Evolutionary conservation across 2,797 vertebrate genomes (phyloP).

Genomic region (Cephalopachus bancanus): DNA sequence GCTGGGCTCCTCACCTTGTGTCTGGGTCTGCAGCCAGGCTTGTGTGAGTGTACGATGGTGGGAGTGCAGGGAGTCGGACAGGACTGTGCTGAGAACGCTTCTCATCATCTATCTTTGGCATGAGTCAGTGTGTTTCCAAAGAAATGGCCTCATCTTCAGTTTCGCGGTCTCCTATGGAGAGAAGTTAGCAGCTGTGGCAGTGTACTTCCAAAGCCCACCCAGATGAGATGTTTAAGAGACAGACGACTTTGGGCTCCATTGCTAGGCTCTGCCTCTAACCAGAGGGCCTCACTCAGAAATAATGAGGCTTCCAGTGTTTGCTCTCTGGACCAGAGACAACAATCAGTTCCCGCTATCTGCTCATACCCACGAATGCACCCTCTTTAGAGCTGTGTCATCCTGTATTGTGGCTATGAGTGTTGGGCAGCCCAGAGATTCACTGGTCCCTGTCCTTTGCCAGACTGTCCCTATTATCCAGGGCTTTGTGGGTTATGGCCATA

Average conservation of each 20-base stretch:
- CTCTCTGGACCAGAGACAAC: background rate
- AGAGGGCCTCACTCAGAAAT: conserved; percentile 33
- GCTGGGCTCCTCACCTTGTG: background rate
- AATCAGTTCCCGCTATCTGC: background rate
- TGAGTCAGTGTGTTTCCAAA: conserved; percentile 53
- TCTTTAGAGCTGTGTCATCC: background rate
- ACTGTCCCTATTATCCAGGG: background rate
- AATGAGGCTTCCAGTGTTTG: background rate
- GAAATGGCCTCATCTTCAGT: conserved; percentile 54
- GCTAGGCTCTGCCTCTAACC: background rate
- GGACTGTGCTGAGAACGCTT: background rate
- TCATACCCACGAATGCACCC: too few species aligned
- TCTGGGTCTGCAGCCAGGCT: conserved; percentile 6
- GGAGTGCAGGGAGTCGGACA: background rate
- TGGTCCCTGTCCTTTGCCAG: background rate
- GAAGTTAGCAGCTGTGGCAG: conserved; percentile 22
- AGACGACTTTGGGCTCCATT: background rate
- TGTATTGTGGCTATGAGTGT: background rate
- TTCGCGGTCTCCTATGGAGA: conserved; percentile 43
- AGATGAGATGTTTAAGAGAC: conserved; percentile 19
- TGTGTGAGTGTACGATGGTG: background rate
- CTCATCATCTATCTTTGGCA: background rate
- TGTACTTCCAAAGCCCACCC: conserved; percentile 1
- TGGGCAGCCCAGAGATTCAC: background rate
- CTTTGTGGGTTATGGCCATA: background rate